phyloP scores from a whole-genome alignment of 2,888 invertebrate genomes.

The Tetanocera ferruginea region DNA sequence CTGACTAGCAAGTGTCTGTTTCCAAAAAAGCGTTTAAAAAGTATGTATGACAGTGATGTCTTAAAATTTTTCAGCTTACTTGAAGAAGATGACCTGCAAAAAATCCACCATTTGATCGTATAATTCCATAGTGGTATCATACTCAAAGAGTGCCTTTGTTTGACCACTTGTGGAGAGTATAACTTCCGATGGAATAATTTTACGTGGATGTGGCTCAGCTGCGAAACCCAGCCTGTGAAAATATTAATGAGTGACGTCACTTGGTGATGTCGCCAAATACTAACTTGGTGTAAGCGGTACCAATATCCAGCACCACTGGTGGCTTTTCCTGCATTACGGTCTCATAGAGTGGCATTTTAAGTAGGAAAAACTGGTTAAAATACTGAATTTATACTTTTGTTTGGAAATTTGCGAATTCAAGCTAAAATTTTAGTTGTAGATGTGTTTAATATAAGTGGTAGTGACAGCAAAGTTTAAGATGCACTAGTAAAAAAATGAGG shows the following conservation, averaged over 20 bases:
- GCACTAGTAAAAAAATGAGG: too few relatives aligned
- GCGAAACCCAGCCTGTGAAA: constrained; percentile 88
- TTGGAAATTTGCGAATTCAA: too few relatives aligned
- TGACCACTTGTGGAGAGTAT: constrained; percentile 76
- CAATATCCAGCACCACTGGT: constrained; percentile 91
- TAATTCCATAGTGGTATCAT: constrained; percentile 77
- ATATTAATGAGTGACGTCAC: constrained; percentile 51
- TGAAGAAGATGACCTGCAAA: constrained; percentile 88
- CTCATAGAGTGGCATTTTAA: constrained; percentile 82
- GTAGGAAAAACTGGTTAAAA: too few relatives aligned
- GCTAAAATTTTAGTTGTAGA: too few relatives aligned
- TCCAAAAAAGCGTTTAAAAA: constrained; percentile 44
- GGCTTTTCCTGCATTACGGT: constrained; percentile 88
- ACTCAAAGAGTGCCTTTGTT: constrained; percentile 77
- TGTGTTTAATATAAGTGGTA: too few relatives aligned
- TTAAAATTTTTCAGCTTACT: constrained; percentile 71
- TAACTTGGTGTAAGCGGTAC: constrained; percentile 93
- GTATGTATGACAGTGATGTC: constrained; percentile 17
- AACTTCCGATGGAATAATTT: constrained; percentile 86
- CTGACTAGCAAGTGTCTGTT: constrained; percentile 87
- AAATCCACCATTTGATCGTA: constrained; percentile 90
- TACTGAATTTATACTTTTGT: too few relatives aligned
- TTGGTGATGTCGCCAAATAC: constrained; percentile 53
- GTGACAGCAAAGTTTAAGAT: too few relatives aligned
- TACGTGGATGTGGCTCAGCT: constrained; percentile 88